These are phyloP conservation scores for Lagodon rhomboides DNA, from an alignment of 2,797 vertebrate genomes.

Conservation along the genomic window DNA sequence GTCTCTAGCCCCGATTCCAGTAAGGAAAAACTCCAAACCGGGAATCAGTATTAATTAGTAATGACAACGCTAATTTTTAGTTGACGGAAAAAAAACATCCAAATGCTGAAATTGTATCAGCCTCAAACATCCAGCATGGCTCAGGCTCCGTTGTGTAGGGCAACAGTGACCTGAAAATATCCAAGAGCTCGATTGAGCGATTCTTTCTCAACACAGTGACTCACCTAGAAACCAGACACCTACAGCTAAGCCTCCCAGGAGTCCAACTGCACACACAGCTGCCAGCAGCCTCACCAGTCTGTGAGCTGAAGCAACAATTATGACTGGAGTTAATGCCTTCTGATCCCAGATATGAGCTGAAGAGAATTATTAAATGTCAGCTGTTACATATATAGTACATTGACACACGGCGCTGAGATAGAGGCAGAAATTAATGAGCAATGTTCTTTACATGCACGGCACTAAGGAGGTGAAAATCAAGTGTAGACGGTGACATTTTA, in stretches of 20 bases:
- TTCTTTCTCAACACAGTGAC: slow-evolving; percentile 59
- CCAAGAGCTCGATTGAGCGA: slow-evolving; percentile 20
- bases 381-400: slow-evolving; percentile 32
- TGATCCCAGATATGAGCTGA: slow-evolving; percentile 57
- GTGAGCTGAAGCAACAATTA: slow-evolving; percentile 75
- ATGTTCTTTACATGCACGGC: not conserved
- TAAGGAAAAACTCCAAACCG: no score
- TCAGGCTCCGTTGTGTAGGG: not conserved
- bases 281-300: slow-evolving; percentile 82
- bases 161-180: not conserved
- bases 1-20: no score
- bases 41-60: no score
- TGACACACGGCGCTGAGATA: slow-evolving; percentile 18
- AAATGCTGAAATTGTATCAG: not conserved
- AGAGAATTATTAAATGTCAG: slow-evolving; percentile 63
- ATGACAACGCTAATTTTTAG: not conserved
- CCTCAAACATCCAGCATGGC: not conserved
- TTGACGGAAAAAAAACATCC: no score
- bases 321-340: slow-evolving; percentile 60
- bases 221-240: slow-evolving; percentile 90
- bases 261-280: slow-evolving; percentile 82
- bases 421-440: slow-evolving; percentile 21
- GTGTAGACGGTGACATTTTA: slow-evolving; percentile 18
- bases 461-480: slow-evolving; percentile 5
- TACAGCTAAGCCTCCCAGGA: slow-evolving; percentile 86